These are phyloP conservation scores for Hybognathus amarus DNA, from an alignment of 2,797 vertebrate genomes.

Conservation along the genomic window DNA sequence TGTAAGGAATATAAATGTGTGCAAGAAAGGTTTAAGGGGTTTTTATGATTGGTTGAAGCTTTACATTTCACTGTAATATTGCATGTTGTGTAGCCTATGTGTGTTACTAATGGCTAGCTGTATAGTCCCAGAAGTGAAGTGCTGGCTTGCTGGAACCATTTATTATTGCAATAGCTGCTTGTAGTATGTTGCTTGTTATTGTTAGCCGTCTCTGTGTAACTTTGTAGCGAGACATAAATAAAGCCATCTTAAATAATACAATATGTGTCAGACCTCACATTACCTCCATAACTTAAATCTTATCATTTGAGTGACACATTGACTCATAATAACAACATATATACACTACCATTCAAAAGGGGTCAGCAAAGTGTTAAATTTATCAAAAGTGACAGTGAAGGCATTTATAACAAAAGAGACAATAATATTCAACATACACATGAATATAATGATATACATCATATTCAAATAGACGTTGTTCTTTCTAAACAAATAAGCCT, in stretches of 20 bases:
- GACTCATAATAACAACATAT: neutral
- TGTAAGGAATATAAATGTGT: neutral
- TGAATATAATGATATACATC: neutral
- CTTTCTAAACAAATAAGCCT: neutral
- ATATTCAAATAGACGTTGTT: neutral
- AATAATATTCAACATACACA: neutral
- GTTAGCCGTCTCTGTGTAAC: neutral
- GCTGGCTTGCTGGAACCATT: slow-evolving; percentile 14
- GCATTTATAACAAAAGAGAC: neutral
- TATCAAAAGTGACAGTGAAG: neutral
- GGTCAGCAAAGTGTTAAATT: neutral
- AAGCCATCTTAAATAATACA: neutral
- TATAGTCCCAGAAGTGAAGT: slow-evolving; percentile 14
- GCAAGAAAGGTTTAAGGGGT: neutral
- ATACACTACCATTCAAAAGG: neutral
- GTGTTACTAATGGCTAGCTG: neutral
- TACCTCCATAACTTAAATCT: neutral
- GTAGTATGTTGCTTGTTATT: neutral
- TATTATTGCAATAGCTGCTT: neutral
- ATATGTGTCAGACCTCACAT: neutral
- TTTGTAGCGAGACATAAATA: neutral
- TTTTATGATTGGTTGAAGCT: slow-evolving; percentile 20
- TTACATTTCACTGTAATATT: neutral
- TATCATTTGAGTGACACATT: neutral
- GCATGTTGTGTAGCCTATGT: slow-evolving; percentile 7